Evolutionary conservation across 2,888 invertebrate species (phyloP).

Genomic region (Pherbina coryleti): DNA sequence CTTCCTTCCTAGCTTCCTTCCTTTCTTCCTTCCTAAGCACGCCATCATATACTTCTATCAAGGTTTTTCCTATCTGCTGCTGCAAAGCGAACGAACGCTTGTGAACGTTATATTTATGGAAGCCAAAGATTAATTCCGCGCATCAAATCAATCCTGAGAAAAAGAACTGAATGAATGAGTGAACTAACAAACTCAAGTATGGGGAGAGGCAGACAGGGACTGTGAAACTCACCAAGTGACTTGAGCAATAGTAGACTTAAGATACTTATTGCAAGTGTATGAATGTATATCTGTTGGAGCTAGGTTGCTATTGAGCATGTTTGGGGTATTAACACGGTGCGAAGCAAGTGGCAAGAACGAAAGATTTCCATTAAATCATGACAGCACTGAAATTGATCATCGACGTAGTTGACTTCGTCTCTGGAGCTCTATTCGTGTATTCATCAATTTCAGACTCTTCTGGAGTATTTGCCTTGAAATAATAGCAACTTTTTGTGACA

Average conservation of each 20-base stretch:
- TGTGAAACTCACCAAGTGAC: not conserved
- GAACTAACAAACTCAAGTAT: not conserved
- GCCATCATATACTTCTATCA: not conserved
- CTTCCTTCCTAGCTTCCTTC: not conserved
- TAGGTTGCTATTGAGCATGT: not conserved
- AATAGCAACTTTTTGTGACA: not conserved
- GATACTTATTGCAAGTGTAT: not conserved
- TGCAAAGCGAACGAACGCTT: not conserved
- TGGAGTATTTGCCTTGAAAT: not conserved
- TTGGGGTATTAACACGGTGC: not conserved
- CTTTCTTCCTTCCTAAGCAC: not conserved
- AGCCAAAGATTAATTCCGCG: conserved; percentile 32
- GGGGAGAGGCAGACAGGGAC: not conserved
- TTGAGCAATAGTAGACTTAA: not conserved
- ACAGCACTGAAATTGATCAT: conserved; percentile 42
- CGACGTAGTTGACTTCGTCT: conserved; percentile 17
- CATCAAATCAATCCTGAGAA: conserved; percentile 29
- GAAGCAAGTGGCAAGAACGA: conserved; percentile 28
- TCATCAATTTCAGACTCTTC: not conserved
- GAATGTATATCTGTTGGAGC: too few species aligned
- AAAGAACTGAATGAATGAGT: conserved; percentile 1
- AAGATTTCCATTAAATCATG: conserved; percentile 46
- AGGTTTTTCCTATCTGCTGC: not conserved
- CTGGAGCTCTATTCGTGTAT: not conserved
- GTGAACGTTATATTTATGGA: conserved; percentile 3